phyloP scores from a whole-genome alignment of 2,113 vertebrate species.

The Aythya baeri region DNA sequence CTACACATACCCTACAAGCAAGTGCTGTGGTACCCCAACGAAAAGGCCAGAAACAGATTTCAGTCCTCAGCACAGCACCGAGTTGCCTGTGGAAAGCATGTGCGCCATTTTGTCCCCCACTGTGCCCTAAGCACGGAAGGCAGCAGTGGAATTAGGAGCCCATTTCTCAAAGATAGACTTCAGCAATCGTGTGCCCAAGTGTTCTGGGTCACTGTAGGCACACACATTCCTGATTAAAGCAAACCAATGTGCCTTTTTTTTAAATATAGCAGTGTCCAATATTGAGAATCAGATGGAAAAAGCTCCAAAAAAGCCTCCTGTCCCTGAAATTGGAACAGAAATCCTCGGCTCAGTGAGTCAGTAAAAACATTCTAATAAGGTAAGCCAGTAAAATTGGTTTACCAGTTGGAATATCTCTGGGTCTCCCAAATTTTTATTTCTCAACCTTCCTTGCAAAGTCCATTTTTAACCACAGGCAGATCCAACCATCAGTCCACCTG shows the following conservation, averaged over 20 bases:
- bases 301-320: not conserved
- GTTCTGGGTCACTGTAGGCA: not conserved
- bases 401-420: not conserved
- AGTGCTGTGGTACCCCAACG: not conserved
- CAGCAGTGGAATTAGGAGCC: not conserved
- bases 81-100: not conserved
- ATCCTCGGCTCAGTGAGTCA: not conserved
- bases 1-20: not conserved
- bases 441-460: not conserved
- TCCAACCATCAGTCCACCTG: not conserved
- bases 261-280: not conserved
- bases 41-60: not conserved
- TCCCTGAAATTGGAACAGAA: not conserved
- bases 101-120: not conserved
- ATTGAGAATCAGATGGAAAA: not conserved
- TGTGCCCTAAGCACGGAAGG: fast-evolving
- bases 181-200: fast-evolving
- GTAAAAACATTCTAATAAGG: not conserved
- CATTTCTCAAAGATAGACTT: not conserved
- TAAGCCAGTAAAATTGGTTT: not conserved
- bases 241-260: not conserved
- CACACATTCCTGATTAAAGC: fast-evolving
- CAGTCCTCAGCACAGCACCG: not conserved
- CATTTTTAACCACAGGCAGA: not conserved
- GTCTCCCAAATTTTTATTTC: not conserved